Evolutionary conservation across 2,113 vertebrate species (phyloP), one percentile per base, ranked within the genome.

Genomic region (Caracal caracal): DNA sequence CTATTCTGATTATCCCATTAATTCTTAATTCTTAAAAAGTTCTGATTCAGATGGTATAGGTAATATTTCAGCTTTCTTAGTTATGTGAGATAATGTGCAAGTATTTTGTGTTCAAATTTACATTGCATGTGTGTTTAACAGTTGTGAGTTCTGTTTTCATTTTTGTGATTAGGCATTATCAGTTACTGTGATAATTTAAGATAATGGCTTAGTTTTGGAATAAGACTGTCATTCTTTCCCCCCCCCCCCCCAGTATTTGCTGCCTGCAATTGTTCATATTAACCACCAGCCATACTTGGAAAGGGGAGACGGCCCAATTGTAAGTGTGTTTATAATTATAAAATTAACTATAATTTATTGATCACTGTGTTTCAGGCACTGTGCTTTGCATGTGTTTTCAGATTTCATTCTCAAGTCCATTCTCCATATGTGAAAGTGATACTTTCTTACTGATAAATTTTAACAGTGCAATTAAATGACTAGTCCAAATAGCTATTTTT

Each of bases 201-300:
- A n/a, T 93, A 53, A 43, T 56, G 28, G 15, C 26, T 88, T 96
- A 20, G 7, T 73, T 94, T 93, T 92, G 43, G 33, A 82, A 4
- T 86, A 80, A 96, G 10, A 66, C 12, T 95, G 12, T 97, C 30
- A 1, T 65, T 75, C 4, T 96, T 92, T 97, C 73, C 26, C 78
- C 10, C 30, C 78, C 10, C 30, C 4, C 20, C 40, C 33, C 4
- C 81, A 99, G 99, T 99, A 99, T 98, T 99, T 99, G 92, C 97
- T 99, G 96, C 99, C 99, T 97, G 99, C 99, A 35, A 99, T 99
- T 97, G 99, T 99, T 82, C 99, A 99, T 98, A 99, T 99, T 98
- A 99, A 99, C 98, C 99, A 99, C 97, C 99, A 99, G 98, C 99
- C 99, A 0, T 99, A 99, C 97, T 98, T 99, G 98, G 99, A 99